Base-by-base conservation (phyloP, 2,888 invertebrate genomes). In the Cataglyphis altisquamis region DNA sequence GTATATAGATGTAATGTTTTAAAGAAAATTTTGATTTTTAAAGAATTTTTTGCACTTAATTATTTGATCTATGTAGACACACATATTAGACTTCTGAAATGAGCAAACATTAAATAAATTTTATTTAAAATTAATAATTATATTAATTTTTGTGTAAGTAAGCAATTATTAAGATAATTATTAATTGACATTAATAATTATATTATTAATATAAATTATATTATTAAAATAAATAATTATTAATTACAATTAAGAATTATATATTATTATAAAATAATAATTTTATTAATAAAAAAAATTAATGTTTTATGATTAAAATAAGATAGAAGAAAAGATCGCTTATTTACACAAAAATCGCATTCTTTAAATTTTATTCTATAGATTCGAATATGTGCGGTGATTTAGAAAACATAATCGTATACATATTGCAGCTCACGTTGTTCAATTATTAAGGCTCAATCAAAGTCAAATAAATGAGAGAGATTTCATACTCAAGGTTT, bases 401-500 rank as follows among this genome's bases (percentile, higher is more conserved):
- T 36, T 36, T 10, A 32, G 36, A 73, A 74, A 32, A 45, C 5
- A 45, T 1, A 52, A 8, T 52, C n/a, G 36, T 32, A 21, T 21
- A 48, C 12, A 62, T n/a, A 60, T 62, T 2, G 36, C 21, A 63
- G 12, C 36, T 57, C 36, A 12, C 21, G 45, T 15, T 18, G 18
- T 63, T 86, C 77, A 48, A 73, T 41, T 36, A 82, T 84, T 77
- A 80, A 70, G 3, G 18, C 57, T 45, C 73, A 68, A 75, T 62
- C 48, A 57, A 57, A 75, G 45, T 75, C 55, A 72, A 9, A 70
- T 60, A 57, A 85, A 83, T 66, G 63, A 87, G 74, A 39, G 81
- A 83, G 45, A 15, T 57, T 75, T 66, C 84, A 77, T 82, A 84
- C 82, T 82, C 80, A 84, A 84, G 87, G 83, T 86, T 83, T 81